Base-by-base conservation (phyloP, 2,113 vertebrate genomes). In the Leptocoma aspasia region DNA sequence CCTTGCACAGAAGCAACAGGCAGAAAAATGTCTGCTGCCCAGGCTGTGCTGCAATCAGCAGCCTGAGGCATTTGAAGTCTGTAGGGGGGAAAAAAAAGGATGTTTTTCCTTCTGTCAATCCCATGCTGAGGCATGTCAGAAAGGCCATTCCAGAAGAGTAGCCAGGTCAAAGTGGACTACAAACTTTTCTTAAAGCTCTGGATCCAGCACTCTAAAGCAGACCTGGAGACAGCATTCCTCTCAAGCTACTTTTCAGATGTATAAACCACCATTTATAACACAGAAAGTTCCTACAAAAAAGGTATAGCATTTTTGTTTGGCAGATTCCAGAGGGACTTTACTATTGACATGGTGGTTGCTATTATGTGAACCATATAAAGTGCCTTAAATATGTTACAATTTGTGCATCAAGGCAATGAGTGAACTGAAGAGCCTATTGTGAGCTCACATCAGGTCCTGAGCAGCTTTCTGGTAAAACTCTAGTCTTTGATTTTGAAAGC, bases 51-150 rank as follows among this genome's bases (percentile, higher is more conserved):
- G 56, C 47, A 63, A 28, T 88, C 79, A 88, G 90, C 63, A 90
- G 52, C 83, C 63, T 50, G 49, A 93, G 85, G 64, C n/a, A 47
- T 71, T 84, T 78, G 52, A 94, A 89, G 59, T 57, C 3, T 0
- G 21, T 14, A 24, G 6, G 14, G 17, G 3, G 2, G 1, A 6
- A 3, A 6, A 11, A 39, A 42, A 44, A 7, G 18, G 26, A 73
- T 66, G 39, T n/a, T 84, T 94, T 95, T 75, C 60, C 35, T 90
- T 83, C 94, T 94, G 68, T 81, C 80, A 66, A 70, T 93, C 28
- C 12, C 53, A 30, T 47, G 30, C 75, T 89, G 83, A 94, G 20
- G 14, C 47, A 86, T 60, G 31, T 72, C 72, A 94, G 80, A 84
- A 89, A 86, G 35, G 44, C 72, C 64, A 78, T 94, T 70, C 80